Percentiles rank a stretch among this genome's conserved stretches.
phyloP scores from a whole-genome alignment of 1,140 invertebrate species.

The Dendrolimus kikuchii region DNA sequence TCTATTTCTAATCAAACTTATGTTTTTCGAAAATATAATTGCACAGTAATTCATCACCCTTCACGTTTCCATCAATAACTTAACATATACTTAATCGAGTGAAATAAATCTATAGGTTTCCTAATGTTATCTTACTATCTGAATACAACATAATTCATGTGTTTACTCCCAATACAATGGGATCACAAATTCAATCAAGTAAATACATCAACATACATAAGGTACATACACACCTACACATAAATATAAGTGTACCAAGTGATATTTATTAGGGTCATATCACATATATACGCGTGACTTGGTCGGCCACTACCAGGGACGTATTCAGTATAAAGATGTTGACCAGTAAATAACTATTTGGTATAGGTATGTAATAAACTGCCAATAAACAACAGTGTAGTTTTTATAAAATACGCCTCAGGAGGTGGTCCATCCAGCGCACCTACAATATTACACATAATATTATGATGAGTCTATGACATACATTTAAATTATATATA shows the following conservation, averaged over 20 bases:
- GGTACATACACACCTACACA: conserved; percentile 1
- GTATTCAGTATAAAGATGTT: neutral
- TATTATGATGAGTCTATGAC: no score
- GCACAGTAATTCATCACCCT: no score
- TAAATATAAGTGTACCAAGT: conserved; percentile 23
- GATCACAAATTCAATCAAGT: conserved; percentile 3
- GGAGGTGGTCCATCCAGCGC: no score
- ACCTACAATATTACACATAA: no score
- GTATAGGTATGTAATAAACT: neutral
- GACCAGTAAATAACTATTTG: neutral
- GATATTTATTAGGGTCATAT: conserved; percentile 39
- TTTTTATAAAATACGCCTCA: no score
- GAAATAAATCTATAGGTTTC: no score
- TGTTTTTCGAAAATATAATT: no score
- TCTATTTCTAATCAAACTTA: no score
- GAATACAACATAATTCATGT: neutral
- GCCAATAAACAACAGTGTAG: no score
- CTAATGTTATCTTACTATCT: neutral
- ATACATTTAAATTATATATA: no score
- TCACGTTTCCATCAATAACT: no score
- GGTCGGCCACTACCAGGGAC: conserved; percentile 2
- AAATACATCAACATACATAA: neutral
- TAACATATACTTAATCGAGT: no score
- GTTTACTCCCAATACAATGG: neutral
- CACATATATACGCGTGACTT: conserved; percentile 25